Conservation (phyloP, 2,888 invertebrate genomes). For the Lingula anatina region DNA sequence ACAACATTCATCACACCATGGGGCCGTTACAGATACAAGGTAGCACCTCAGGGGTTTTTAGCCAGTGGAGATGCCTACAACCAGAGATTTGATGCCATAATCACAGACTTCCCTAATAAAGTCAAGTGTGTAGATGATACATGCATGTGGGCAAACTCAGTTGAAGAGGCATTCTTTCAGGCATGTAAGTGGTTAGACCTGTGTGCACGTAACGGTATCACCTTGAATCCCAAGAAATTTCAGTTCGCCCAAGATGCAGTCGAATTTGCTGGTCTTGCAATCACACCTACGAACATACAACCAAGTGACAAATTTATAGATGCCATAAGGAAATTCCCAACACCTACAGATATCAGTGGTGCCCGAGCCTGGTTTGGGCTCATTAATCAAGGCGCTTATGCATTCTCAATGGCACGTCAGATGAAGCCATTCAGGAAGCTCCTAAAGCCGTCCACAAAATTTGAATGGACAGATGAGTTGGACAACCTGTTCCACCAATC, state of each 20-base stretch:
- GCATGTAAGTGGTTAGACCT: slow-evolving; percentile 13
- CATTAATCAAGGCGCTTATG: slow-evolving; percentile 19
- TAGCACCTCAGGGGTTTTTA: slow-evolving; percentile 12
- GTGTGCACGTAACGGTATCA: slow-evolving; percentile 13
- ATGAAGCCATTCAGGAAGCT: slow-evolving; percentile 15
- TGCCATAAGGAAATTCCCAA: slow-evolving; percentile 15
- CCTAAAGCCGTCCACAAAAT: slow-evolving; percentile 8
- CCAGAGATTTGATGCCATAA: slow-evolving; percentile 14
- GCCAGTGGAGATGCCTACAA: slow-evolving; percentile 16
- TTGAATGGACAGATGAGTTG: slow-evolving; percentile 12
- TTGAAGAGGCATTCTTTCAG: slow-evolving; percentile 15
- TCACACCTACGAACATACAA: slow-evolving; percentile 14
- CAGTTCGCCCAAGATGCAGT: slow-evolving; percentile 10
- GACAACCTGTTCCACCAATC: slow-evolving; percentile 8
- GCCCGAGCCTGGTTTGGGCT: slow-evolving; percentile 20
- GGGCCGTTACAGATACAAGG: slow-evolving; percentile 11
- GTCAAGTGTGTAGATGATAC: slow-evolving; percentile 17
- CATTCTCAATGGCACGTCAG: slow-evolving; percentile 13
- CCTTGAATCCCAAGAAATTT: slow-evolving; percentile 13
- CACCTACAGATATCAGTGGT: slow-evolving; percentile 15
- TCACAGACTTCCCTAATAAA: slow-evolving; percentile 11
- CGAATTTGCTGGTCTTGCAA: slow-evolving; percentile 12
- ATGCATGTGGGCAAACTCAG: slow-evolving; percentile 12
- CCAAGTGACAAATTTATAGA: slow-evolving; percentile 16
- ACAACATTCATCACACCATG: slow-evolving; percentile 14